These are phyloP conservation scores for Papilio gigon DNA, from an alignment of 2,888 invertebrate species.

Conservation along the genomic window DNA sequence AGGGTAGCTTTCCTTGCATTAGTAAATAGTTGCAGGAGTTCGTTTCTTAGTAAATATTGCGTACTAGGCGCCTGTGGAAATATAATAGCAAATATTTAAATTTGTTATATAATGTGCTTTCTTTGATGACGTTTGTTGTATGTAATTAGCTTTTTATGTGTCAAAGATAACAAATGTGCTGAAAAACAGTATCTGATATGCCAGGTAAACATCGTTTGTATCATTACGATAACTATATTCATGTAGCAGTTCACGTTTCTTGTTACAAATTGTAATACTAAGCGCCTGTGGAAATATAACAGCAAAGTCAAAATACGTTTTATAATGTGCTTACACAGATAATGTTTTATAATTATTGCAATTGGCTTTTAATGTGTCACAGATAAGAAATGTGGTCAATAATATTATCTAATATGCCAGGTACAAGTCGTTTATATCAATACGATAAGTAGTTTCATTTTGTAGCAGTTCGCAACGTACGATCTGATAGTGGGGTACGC, in stretches of 20 bases:
- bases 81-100: conserved; percentile 10
- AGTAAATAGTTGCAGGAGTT: conserved; percentile 18
- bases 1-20: conserved; percentile 32
- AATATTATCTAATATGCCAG: neutral
- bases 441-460: conserved; percentile 18
- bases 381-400: neutral
- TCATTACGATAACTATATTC: conserved; percentile 13
- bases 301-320: neutral
- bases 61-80: conserved; percentile 19
- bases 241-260: conserved; percentile 8
- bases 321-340: neutral
- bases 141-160: neutral
- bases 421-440: neutral
- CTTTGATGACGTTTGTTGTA: neutral
- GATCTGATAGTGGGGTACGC: neutral
- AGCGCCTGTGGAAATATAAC: conserved; percentile 26
- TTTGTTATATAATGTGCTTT: neutral
- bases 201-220: neutral
- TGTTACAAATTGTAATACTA: neutral
- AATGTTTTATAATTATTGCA: neutral
- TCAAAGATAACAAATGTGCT: neutral
- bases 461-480: neutral
- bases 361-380: neutral
- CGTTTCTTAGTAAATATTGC: too few relatives aligned
- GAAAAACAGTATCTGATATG: conserved; percentile 2